Evolutionary conservation across 2,797 vertebrate genomes (phyloP).

Genomic region (Rhabdomys pumilio): DNA sequence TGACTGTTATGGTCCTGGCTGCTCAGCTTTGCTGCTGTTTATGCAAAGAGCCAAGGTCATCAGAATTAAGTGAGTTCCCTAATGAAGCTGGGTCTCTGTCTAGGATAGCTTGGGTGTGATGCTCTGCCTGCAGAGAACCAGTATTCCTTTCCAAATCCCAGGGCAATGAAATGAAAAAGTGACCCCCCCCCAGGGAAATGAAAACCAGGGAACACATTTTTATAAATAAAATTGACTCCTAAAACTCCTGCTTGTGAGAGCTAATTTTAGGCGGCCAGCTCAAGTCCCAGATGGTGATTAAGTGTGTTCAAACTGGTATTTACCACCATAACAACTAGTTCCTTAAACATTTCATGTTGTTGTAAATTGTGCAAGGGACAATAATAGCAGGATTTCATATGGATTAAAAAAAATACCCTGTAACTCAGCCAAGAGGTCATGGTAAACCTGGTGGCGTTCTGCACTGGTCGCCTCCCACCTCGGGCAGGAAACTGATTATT

Average conservation of each 20-base stretch:
- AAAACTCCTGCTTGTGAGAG: conserved; percentile 80
- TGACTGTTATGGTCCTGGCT: background rate
- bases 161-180: conserved; percentile 9
- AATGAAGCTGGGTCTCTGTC: background rate
- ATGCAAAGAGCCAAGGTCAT: background rate
- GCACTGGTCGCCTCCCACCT: conserved; percentile 86
- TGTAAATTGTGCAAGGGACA: conserved; percentile 84
- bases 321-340: conserved; percentile 86
- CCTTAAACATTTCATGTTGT: conserved; percentile 85
- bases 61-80: background rate
- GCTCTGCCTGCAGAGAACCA: background rate
- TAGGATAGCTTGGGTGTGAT: background rate
- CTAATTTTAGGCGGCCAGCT: conserved; percentile 87
- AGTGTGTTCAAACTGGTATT: conserved; percentile 87
- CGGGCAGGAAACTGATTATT: conserved; percentile 83
- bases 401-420: conserved; percentile 85
- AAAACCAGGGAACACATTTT: conserved; percentile 61
- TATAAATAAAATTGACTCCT: conserved; percentile 83
- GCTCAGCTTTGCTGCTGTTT: conserved; percentile 33
- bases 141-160: conserved; percentile 49
- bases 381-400: conserved; percentile 87
- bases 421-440: conserved; percentile 82
- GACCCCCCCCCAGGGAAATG: conserved; percentile 27
- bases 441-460: conserved; percentile 85
- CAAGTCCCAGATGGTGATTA: conserved; percentile 87